Percentiles rank a stretch among this genome's conserved stretches.
Evolutionary conservation across 2,113 vertebrate genomes (phyloP).

Genomic region (Tetrao urogallus): DNA sequence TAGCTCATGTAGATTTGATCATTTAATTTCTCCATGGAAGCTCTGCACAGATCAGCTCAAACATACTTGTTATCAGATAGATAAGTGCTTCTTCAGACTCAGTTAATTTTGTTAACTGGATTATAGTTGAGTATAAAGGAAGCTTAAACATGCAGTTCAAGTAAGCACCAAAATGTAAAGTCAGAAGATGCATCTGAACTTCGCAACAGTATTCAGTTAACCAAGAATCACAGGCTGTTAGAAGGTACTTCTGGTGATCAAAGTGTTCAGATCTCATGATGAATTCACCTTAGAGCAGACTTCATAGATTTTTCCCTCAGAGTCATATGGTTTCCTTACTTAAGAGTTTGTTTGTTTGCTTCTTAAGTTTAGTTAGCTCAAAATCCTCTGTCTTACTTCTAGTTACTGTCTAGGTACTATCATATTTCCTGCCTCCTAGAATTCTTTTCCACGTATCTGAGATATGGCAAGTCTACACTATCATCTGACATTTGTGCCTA

Average conservation of each 20-base stretch:
- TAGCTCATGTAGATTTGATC: background rate
- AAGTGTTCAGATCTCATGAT: rapidly evolving
- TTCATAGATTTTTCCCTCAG: background rate
- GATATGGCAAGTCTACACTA: background rate
- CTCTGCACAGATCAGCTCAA: background rate
- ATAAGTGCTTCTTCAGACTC: background rate
- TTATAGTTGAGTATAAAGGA: background rate
- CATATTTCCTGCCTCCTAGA: background rate
- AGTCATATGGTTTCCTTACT: background rate
- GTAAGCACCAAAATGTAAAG: background rate
- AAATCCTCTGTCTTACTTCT: background rate
- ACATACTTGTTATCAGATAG: rapidly evolving
- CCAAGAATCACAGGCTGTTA: background rate
- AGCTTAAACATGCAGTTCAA: background rate
- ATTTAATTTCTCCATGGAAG: background rate
- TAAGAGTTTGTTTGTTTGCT: background rate
- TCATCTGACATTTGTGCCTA: background rate
- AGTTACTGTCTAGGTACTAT: too few relatives aligned
- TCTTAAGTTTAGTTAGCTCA: background rate
- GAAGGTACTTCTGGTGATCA: rapidly evolving
- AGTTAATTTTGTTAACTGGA: rapidly evolving
- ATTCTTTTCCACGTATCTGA: background rate
- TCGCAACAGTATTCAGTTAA: rapidly evolving
- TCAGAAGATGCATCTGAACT: background rate
- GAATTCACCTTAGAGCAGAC: background rate